Percentiles rank a stretch among this genome's conserved stretches.
Evolutionary conservation across 2,797 vertebrate species (phyloP).

Genomic region (Enteromius mattozi): DNA sequence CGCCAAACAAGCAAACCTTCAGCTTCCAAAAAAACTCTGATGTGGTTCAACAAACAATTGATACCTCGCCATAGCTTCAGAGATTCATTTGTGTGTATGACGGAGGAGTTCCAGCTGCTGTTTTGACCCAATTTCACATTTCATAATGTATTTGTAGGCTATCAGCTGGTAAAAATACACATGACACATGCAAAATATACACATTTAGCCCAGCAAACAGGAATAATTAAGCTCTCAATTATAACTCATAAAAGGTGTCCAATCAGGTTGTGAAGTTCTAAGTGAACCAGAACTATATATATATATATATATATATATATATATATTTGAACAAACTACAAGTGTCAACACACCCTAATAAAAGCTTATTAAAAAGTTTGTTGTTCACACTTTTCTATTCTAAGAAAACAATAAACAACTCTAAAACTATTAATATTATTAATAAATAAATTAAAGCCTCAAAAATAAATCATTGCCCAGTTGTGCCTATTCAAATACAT

Average conservation of each 20-base stretch:
- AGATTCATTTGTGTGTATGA: background rate
- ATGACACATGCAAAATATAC: too few species aligned
- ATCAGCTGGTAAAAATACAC: background rate
- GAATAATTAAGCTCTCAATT: too few species aligned
- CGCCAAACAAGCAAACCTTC: background rate
- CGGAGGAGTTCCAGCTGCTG: background rate
- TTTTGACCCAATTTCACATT: background rate
- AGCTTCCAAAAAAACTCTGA: background rate
- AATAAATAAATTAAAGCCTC: background rate
- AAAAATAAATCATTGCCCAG: background rate
- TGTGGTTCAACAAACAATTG: too few species aligned
- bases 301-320: background rate
- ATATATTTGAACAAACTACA: background rate
- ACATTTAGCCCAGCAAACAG: background rate
- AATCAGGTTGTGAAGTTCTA: background rate
- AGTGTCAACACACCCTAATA: background rate
- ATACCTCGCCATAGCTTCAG: background rate
- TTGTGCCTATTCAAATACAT: background rate
- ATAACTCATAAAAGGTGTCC: too few species aligned
- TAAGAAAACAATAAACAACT: background rate
- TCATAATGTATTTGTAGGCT: background rate
- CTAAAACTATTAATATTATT: background rate
- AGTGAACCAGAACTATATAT: background rate
- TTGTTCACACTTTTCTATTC: background rate
- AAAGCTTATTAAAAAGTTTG: too few species aligned